Evolutionary conservation across 2,888 invertebrate genomes (phyloP).

Genomic region (Tipula helvola): DNA sequence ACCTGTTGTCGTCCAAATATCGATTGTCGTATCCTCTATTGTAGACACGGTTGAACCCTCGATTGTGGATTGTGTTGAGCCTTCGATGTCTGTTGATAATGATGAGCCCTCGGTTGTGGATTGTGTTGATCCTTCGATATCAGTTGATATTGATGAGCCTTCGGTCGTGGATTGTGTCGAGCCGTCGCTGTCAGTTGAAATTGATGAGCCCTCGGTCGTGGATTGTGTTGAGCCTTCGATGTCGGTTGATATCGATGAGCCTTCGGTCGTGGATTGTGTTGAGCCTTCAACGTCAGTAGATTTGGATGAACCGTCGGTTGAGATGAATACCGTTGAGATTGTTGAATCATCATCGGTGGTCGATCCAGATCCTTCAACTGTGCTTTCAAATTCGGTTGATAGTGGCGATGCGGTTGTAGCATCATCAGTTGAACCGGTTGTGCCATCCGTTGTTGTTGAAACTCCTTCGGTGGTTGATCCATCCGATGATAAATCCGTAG

Average conservation of each 20-base stretch:
- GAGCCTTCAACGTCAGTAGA: conserved; percentile 11
- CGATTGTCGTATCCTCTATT: conserved; percentile 25
- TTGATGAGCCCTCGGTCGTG: conserved; percentile 11
- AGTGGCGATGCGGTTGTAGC: conserved; percentile 10
- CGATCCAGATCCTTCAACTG: background rate
- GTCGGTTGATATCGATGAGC: conserved; percentile 11
- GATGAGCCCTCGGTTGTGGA: conserved; percentile 12
- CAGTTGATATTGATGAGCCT: conserved; percentile 11
- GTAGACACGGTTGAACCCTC: conserved; percentile 14
- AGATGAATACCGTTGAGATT: background rate
- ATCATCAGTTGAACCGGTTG: conserved; percentile 13
- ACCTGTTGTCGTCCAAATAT: conserved; percentile 32
- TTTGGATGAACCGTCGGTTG: background rate
- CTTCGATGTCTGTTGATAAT: conserved; percentile 8
- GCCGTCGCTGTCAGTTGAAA: conserved; percentile 8
- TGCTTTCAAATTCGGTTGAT: background rate
- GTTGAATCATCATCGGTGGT: background rate
- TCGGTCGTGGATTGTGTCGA: conserved; percentile 13
- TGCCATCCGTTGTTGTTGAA: background rate
- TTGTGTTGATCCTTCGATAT: conserved; percentile 13
- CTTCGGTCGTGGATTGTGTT: conserved; percentile 12
- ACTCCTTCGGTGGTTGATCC: conserved; percentile 13
- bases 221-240: conserved; percentile 14
- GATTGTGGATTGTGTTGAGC: conserved; percentile 16
- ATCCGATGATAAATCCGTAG: conserved; percentile 16